Evolutionary conservation across 2,113 vertebrate genomes (phyloP).

Genomic region (Hylia prasina): DNA sequence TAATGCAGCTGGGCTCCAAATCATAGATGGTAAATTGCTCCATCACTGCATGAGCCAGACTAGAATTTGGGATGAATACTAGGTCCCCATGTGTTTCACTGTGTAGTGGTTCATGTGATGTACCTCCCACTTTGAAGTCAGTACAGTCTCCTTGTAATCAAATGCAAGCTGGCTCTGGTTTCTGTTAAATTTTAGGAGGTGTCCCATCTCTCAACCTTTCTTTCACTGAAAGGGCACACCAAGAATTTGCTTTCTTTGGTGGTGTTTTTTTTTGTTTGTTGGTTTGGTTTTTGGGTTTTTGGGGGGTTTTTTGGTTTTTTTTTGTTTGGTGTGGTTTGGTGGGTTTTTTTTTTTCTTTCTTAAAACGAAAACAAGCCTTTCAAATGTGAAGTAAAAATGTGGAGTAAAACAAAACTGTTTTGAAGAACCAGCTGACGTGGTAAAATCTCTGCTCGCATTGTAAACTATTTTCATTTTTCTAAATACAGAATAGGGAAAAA

Average conservation of each 20-base stretch:
- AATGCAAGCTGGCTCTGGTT: background rate
- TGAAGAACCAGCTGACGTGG: background rate
- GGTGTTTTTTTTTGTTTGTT: too few species aligned
- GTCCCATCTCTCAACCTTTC: background rate
- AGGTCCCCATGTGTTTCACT: background rate
- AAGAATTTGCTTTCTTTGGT: background rate
- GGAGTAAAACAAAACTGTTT: background rate
- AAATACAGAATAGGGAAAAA: background rate
- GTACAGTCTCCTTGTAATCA: background rate
- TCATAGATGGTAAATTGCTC: background rate
- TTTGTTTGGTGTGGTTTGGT: too few species aligned
- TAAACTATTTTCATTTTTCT: background rate
- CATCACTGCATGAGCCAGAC: background rate
- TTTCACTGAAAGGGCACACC: background rate
- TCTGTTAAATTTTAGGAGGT: background rate
- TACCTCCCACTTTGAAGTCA: background rate
- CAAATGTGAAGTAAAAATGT: background rate
- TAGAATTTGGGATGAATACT: background rate
- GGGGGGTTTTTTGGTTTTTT: too few species aligned
- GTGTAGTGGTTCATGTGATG: background rate
- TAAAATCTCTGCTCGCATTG: background rate
- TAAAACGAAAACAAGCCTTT: background rate
- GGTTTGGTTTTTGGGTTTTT: background rate
- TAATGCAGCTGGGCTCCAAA: background rate
- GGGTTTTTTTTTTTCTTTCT: too few species aligned